Percentiles rank a stretch among this genome's conserved stretches.
phyloP scores from a whole-genome alignment of 2,113 vertebrate genomes.

The Galbula dea region DNA sequence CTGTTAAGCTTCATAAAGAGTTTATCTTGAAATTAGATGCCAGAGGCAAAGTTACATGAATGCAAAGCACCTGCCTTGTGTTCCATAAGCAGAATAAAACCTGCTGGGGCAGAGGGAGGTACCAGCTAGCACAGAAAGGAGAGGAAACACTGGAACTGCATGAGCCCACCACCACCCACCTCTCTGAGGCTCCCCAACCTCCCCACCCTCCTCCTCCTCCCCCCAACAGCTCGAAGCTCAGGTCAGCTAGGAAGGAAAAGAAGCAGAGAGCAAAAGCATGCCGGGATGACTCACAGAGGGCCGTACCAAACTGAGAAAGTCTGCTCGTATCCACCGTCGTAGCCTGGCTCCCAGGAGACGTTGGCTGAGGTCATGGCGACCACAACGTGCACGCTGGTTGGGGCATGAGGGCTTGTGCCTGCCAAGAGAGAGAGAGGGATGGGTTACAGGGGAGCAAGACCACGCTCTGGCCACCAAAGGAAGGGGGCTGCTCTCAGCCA shows the following conservation, averaged over 20 bases:
- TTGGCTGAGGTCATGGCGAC: slow-evolving; percentile 94
- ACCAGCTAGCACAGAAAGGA: neutral
- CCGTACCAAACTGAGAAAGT: slow-evolving; percentile 99
- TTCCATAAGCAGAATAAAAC: neutral
- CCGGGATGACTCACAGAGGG: slow-evolving; percentile 98
- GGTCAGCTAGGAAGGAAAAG: slow-evolving; percentile 67
- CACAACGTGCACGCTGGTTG: slow-evolving; percentile 87
- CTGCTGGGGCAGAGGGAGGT: neutral
- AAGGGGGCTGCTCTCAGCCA: neutral
- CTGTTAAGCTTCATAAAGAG: slow-evolving; percentile 46
- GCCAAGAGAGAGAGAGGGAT: slow-evolving; percentile 9
- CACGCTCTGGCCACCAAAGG: accelerated
- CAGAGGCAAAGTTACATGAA: slow-evolving; percentile 16
- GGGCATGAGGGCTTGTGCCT: slow-evolving; percentile 98
- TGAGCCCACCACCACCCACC: neutral
- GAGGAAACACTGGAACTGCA: neutral
- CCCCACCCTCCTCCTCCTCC: neutral
- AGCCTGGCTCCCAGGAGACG: slow-evolving; percentile 97
- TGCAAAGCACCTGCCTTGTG: neutral
- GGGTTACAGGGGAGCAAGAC: neutral
- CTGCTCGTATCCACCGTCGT: slow-evolving; percentile 98
- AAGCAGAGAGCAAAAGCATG: slow-evolving; percentile 99
- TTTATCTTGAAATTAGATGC: slow-evolving; percentile 59
- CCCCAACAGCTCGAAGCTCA: neutral
- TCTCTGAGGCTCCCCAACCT: neutral